Base-by-base conservation (phyloP, 2,113 vertebrate species). In the Lontra canadensis region DNA sequence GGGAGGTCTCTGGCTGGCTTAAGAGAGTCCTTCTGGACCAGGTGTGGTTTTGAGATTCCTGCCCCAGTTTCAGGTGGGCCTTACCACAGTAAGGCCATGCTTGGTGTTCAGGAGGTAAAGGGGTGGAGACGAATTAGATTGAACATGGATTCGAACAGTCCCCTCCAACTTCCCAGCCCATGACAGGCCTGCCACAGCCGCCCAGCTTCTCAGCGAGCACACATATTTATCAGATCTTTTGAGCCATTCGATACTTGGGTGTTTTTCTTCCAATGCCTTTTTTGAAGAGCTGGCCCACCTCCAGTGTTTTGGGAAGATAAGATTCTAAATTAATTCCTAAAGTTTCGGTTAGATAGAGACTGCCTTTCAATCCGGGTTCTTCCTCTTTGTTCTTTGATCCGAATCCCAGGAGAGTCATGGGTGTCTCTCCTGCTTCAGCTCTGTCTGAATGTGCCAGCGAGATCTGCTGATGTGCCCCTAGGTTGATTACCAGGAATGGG, bases 201-300 rank as follows among this genome's bases (percentile, higher is more conserved):
- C 15, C 4, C 21, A 26, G 67, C 42, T 73, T 65, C 81, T 90
- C 78, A 52, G 57, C 0, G 0, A 71, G 82, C 76, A 61, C 63
- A 71, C 3, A 0, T 44, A 44, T 94, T 95, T 96, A 96, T 96
- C 93, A 84, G 95, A 42, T 97, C 74, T 83, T 96, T 79, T 92
- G 80, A 97, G 90, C 96, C 97, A 99, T 98, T 97, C 95, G 98
- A 97, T 98, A 96, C 87, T 91, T 98, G 59, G 18, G 67, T 97
- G 78, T 80, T 97, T 97, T 90, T 89, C 83, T 85, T 55, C 61
- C 31, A 93, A 42, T 93, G 86, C 57, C 78, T 7, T 90, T 97
- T 89, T 89, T 74, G 89, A 84, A 96, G 96, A 94, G 84, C 88
- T 96, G 76, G 88, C 96, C 47, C 20, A 84, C 83, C 8, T 87